These are phyloP conservation scores for Brienomyrus brachyistius DNA, from an alignment of 2,113 vertebrate species.

Conservation along the genomic window DNA sequence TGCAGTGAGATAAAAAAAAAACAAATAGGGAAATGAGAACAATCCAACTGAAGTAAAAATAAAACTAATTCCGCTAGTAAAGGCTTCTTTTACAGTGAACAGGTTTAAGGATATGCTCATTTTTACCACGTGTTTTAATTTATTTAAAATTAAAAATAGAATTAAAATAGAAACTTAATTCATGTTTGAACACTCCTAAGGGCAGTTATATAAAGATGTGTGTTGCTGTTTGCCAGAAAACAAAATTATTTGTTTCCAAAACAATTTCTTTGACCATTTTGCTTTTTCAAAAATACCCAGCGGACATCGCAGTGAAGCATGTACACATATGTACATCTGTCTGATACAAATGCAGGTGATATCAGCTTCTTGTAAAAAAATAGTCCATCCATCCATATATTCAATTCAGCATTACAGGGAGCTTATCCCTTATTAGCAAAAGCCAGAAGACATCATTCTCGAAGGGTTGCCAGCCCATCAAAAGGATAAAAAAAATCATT, in stretches of 20 bases:
- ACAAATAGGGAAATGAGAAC: not conserved
- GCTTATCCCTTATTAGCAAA: not conserved
- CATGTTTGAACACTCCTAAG: not conserved
- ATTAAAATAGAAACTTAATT: not conserved
- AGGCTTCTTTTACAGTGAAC: not conserved
- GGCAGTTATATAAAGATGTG: not conserved
- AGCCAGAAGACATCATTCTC: not conserved
- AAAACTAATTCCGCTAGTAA: not conserved
- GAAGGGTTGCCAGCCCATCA: not conserved
- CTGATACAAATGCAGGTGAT: not conserved
- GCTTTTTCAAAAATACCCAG: not conserved
- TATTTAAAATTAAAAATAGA: not conserved
- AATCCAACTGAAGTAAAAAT: not conserved
- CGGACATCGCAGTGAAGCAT: not conserved
- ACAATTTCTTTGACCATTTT: not conserved
- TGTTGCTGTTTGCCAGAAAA: not conserved
- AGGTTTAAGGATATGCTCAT: too few species aligned
- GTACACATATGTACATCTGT: not conserved
- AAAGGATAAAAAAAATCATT: not conserved
- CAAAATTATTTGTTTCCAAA: not conserved
- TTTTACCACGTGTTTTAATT: not conserved
- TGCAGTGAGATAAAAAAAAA: not conserved
- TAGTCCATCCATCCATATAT: not conserved
- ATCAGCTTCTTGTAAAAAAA: not conserved
- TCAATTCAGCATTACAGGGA: not conserved